A percentile compares a stretch with the other conserved stretches of the same genome.
phyloP scores from a whole-genome alignment of 2,888 invertebrate species.

The Aromia moschata region DNA sequence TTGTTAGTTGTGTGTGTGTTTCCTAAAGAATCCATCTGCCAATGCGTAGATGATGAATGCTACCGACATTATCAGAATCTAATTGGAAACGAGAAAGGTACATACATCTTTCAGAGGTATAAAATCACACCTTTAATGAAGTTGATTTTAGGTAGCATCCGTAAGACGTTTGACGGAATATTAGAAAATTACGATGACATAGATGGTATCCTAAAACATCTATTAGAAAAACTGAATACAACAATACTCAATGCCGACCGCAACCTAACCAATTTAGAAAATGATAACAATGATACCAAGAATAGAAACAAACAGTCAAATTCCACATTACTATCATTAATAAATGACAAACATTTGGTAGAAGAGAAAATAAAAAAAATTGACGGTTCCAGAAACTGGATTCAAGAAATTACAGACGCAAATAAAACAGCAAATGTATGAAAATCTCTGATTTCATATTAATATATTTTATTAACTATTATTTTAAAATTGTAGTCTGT shows the following conservation, averaged over 20 bases:
- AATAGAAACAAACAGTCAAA: constrained; percentile 2
- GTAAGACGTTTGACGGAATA: constrained; percentile 22
- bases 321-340: constrained; percentile 8
- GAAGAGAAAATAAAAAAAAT: constrained; percentile 4
- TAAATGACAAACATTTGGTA: neutral
- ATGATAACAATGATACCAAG: constrained; percentile 7
- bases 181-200: constrained; percentile 29
- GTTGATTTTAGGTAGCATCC: too few relatives aligned
- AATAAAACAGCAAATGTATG: constrained; percentile 17
- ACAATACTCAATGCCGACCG: neutral
- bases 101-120: neutral
- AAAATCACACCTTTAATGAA: too few relatives aligned
- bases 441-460: neutral
- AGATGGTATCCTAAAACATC: constrained; percentile 7
- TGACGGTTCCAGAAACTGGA: neutral
- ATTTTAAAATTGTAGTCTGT: constrained; percentile 6
- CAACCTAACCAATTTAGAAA: constrained; percentile 8
- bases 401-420: constrained; percentile 1
- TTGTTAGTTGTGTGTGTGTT: neutral
- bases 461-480: neutral
- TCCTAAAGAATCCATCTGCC: constrained; percentile 1
- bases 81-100: constrained; percentile 9
- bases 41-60: constrained; percentile 13
- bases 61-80: constrained; percentile 9
- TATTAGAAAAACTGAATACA: constrained; percentile 15